These are phyloP conservation scores for Cephus pulcher DNA, from an alignment of 2,888 invertebrate genomes.

Conservation along the genomic window DNA sequence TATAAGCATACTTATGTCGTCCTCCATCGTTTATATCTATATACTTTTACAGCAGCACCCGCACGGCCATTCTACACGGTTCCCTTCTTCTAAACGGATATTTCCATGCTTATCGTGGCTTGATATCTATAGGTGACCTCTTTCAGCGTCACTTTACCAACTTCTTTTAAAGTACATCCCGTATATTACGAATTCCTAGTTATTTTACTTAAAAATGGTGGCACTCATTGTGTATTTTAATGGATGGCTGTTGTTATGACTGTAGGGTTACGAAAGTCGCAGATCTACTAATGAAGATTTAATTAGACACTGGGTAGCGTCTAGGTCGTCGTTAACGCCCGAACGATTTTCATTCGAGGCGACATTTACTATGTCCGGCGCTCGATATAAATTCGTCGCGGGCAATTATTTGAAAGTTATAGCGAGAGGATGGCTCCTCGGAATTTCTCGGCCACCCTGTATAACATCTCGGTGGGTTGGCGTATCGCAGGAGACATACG, in stretches of 20 bases:
- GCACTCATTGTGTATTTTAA: not conserved
- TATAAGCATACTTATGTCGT: not conserved
- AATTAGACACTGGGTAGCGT: conserved; percentile 29
- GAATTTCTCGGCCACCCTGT: conserved; percentile 51
- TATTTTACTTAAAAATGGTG: not conserved
- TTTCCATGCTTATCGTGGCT: conserved; percentile 48
- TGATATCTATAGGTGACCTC: conserved; percentile 36
- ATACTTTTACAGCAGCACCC: not conserved
- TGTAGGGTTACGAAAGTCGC: not conserved
- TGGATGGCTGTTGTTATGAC: not conserved
- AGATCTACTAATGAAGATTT: conserved; percentile 31
- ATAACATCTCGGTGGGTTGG: conserved; percentile 21
- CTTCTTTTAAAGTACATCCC: not conserved
- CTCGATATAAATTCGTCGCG: conserved; percentile 50
- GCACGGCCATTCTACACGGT: conserved; percentile 31
- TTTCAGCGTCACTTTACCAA: not conserved
- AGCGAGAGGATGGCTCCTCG: conserved; percentile 32
- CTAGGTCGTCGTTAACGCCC: conserved; percentile 17
- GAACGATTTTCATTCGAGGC: conserved; percentile 47
- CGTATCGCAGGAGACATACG: conserved; percentile 52
- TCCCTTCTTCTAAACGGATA: conserved; percentile 35
- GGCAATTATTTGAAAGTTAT: conserved; percentile 50
- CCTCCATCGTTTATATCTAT: not conserved
- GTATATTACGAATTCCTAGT: not conserved
- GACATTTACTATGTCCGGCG: conserved; percentile 31